Percentiles rank a stretch among this genome's conserved stretches.
These are phyloP conservation scores for Zaprionus taronus DNA, from an alignment of 1,140 invertebrate species.

Conservation along the genomic window DNA sequence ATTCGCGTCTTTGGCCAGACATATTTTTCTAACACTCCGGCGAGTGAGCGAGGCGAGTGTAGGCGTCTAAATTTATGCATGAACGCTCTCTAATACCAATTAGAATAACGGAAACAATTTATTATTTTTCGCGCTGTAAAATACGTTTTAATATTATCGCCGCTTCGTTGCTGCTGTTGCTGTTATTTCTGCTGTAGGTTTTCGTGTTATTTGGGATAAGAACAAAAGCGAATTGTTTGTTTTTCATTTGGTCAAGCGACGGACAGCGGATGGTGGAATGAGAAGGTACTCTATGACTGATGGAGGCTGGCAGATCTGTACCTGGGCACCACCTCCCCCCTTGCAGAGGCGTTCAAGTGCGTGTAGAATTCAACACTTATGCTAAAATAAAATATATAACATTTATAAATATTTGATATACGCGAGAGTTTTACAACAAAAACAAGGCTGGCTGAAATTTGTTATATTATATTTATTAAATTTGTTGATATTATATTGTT, in stretches of 20 bases:
- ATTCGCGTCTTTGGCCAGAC: slow-evolving; percentile 24
- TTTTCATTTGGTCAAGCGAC: slow-evolving; percentile 66
- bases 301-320: too few species aligned
- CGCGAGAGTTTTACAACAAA: slow-evolving; percentile 58
- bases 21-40: slow-evolving; percentile 61
- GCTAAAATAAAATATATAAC: slow-evolving; percentile 48
- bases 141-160: slow-evolving; percentile 36
- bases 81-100: slow-evolving; percentile 78
- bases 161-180: slow-evolving; percentile 25
- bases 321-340: background rate
- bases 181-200: slow-evolving; percentile 45
- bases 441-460: slow-evolving; percentile 14
- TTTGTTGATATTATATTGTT: slow-evolving; percentile 25
- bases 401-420: slow-evolving; percentile 64
- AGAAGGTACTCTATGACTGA: too few species aligned
- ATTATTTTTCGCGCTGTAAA: slow-evolving; percentile 63
- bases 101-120: slow-evolving; percentile 82
- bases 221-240: slow-evolving; percentile 77
- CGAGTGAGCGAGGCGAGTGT: too few species aligned
- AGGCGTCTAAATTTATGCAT: slow-evolving; percentile 74
- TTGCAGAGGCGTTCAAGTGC: slow-evolving; percentile 58
- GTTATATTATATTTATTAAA: too few species aligned
- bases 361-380: slow-evolving; percentile 66
- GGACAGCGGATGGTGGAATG: background rate
- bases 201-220: slow-evolving; percentile 62